Evolutionary conservation across 2,888 invertebrate species (phyloP), one percentile per base, ranked within the genome.

Genomic region (Cephus sareptanus): DNA sequence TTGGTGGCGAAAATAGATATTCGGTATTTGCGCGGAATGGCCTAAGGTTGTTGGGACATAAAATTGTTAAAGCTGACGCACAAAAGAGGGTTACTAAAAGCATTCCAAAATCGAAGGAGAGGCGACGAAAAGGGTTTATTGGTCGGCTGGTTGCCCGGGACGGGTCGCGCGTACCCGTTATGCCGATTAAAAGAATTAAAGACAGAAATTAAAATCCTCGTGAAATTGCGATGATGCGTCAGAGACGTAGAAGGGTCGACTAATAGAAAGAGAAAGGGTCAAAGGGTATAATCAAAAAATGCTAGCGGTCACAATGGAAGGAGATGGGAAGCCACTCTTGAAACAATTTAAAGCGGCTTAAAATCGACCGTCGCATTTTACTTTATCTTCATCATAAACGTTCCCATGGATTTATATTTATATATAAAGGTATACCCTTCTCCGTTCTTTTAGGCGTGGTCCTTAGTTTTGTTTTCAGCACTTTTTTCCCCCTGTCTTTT

Each of bases 371-470:
- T 69, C 76, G 77, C 76, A 73, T 80, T 82, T 82, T 77, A 80
- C 79, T 82, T 82, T 81, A 81, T 81, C 79, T 79, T 82, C 82
- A 77, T 81, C 81, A 81, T 82, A 81, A 82, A 82, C 77, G 81
- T 82, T 81, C 76, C 69, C 40, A 56, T 74, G 75, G 82, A 81
- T 80, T 81, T 56, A 56, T 56, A 56, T 56, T 56, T 56, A 56
- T 35, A 12, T 35, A 35, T 35, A 35, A 35, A 35, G 12, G 3
- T 35, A 35, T 40, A 40, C 15, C 4, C 23, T 56, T 23, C 56
- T 23, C 23, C 56, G 23, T 23, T 56, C 56, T 23, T 23, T 56
- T 56, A 56, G 40, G 40, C 40, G 15, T 6, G 40, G 34, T 73
- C 75, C 31, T 75, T 76, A 68, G 56, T 76, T 78, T 76, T 76